phyloP scores from a whole-genome alignment of 2,797 vertebrate genomes.

The Cossypha caffra region DNA sequence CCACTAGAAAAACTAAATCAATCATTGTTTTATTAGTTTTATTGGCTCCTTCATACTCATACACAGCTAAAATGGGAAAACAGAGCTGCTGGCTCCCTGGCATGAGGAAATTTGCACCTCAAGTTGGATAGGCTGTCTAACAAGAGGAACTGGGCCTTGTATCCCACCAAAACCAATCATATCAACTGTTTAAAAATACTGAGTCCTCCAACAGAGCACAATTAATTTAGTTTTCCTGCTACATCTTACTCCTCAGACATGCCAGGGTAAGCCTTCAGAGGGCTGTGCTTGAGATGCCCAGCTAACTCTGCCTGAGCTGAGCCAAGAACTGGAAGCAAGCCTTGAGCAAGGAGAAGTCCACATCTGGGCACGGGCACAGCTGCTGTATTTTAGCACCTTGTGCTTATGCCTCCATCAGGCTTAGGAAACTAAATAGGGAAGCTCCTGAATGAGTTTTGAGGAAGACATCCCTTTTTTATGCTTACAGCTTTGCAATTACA shows the following conservation, averaged over 20 bases:
- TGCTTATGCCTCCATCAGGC: neutral
- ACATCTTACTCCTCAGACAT: neutral
- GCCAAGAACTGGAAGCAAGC: neutral
- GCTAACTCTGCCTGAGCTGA: neutral
- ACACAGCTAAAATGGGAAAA: neutral
- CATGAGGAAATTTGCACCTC: neutral
- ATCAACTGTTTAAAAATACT: neutral
- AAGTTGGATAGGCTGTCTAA: neutral
- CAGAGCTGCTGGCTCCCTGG: neutral
- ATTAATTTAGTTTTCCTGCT: neutral
- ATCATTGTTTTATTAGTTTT: neutral
- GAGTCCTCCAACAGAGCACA: neutral
- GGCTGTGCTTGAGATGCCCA: neutral
- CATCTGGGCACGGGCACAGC: neutral
- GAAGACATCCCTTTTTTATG: neutral
- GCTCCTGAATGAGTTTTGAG: neutral
- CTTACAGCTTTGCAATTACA: neutral
- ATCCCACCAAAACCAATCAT: neutral
- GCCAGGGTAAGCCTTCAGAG: neutral
- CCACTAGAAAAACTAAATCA: neutral
- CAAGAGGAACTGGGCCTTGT: neutral
- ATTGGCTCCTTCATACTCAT: neutral
- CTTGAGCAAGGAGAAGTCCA: neutral
- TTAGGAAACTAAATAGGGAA: neutral
- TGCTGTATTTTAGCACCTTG: rapidly evolving